A percentile compares a stretch with the other conserved stretches of the same genome.
Conservation (phyloP, 2,113 vertebrate genomes). For the Thamnophis sirtalis region DNA sequence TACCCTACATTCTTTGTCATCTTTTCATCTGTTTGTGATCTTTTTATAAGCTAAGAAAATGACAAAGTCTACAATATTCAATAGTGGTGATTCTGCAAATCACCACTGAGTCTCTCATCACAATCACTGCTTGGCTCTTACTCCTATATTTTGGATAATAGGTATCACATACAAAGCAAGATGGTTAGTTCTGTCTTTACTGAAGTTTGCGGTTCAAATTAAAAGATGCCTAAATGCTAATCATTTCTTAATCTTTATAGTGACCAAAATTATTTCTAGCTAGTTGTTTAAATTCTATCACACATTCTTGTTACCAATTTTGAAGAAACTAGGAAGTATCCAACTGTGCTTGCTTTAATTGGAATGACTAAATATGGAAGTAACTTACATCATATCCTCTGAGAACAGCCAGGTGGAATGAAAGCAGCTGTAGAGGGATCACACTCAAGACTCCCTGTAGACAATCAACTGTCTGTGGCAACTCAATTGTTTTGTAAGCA, state of each 20-base stretch:
- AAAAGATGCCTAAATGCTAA: not conserved
- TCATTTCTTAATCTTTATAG: not conserved
- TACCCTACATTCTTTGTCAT: not conserved
- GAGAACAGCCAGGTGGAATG: constrained; percentile 94
- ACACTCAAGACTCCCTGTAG: constrained; percentile 92
- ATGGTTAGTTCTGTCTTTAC: not conserved
- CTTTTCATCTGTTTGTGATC: not conserved
- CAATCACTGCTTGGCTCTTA: not conserved
- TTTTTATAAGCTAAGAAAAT: not conserved
- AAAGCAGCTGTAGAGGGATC: constrained; percentile 90
- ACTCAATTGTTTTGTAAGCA: constrained; percentile 86
- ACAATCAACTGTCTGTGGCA: constrained; percentile 92
- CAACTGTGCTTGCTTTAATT: not conserved
- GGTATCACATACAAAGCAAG: not conserved
- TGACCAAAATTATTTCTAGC: not conserved
- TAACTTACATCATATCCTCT: constrained; percentile 89
- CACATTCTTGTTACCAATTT: constrained; percentile 1
- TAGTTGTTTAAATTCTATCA: constrained; percentile 1
- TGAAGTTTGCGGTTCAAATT: not conserved
- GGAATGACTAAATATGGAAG: constrained; percentile 17
- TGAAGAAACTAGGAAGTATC: constrained; percentile 32
- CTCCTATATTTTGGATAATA: not conserved
- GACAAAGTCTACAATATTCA: not conserved
- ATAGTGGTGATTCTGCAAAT: not conserved
- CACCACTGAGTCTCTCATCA: not conserved